These are phyloP conservation scores for Paramacrobiotus metropolitanus DNA, from an alignment of 1,140 invertebrate genomes.

Conservation along the genomic window DNA sequence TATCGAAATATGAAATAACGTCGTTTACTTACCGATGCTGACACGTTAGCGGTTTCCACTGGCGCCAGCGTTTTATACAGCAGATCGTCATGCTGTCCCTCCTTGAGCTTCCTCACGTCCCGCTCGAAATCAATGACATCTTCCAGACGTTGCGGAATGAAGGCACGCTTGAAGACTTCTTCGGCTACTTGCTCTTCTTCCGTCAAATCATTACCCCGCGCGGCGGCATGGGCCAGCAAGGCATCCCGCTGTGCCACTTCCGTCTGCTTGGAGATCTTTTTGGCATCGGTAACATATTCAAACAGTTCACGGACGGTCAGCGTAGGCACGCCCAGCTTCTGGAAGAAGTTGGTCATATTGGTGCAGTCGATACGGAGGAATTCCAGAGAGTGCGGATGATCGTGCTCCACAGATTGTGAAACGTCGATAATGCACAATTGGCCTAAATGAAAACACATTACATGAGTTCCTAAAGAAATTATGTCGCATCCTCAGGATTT, in stretches of 20 bases:
- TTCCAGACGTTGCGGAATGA: conserved; percentile 75
- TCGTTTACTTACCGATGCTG: conserved; percentile 48
- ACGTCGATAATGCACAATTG: conserved; percentile 82
- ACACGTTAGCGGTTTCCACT: conserved; percentile 40
- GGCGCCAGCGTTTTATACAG: conserved; percentile 11
- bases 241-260: conserved; percentile 20
- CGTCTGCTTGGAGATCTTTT: conserved; percentile 20
- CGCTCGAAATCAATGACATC: conserved; percentile 74
- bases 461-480: no score
- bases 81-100: conserved; percentile 37
- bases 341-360: conserved; percentile 78
- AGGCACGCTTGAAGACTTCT: conserved; percentile 76
- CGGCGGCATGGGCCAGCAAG: background rate
- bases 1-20: no score
- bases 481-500: no score
- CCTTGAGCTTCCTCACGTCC: conserved; percentile 53
- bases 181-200: conserved; percentile 29
- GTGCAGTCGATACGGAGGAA: conserved; percentile 84
- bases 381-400: conserved; percentile 78
- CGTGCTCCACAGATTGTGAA: conserved; percentile 89
- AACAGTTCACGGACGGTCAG: conserved; percentile 76
- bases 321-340: conserved; percentile 59
- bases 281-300: conserved; percentile 75
- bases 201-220: background rate
- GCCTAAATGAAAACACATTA: conserved; percentile 46